Base-by-base conservation (phyloP, 2,797 vertebrate species). In the Cryptoblepharus egeriae region DNA sequence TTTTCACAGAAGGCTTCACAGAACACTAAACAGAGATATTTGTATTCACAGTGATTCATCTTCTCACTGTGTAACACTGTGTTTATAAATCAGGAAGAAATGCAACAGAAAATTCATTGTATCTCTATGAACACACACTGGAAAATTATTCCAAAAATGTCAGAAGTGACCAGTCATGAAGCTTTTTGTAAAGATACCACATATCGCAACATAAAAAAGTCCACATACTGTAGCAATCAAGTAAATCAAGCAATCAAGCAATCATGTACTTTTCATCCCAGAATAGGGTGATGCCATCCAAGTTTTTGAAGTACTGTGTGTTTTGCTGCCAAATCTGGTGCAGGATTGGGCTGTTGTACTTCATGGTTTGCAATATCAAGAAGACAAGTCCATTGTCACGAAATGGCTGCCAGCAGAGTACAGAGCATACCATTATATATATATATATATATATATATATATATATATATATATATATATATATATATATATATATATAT, bases 31-130 rank as follows among this genome's bases (percentile, higher is more conserved):
- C 18, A 16, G 13, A 72, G 68, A 82, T 87, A 77, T 79, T 74
- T 28, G 16, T 9, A 32, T 49, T 16, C 20, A 61, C 8, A 22
- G 3, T 70, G n/a, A 26, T 69, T 70, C 58, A 22, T 42, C n/a
- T 16, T 72, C 42, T 80, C 76, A 83, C 85, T 0, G 0, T 55
- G 6, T 88, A 80, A 85, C 57, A n/a, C 80, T 86, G 58, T 9
- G 81, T 80, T 30, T 39, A 18, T 64, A 84, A 84, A 78, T 78
- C 72, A 57, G 80, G 26, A 63, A 45, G 52, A 80, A 76, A 85
- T 73, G 57, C 32, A 49, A 42, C 39, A 80, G 37, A 76, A 83
- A 73, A 73, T 75, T 45, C 1, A 82, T n/a, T 77, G 11, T 1
- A 0, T 88, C 72, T 58, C 0, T 86, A 73, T 18, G 68, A 82